Conservation (phyloP, 2,113 vertebrate genomes). For the Caracal caracal region DNA sequence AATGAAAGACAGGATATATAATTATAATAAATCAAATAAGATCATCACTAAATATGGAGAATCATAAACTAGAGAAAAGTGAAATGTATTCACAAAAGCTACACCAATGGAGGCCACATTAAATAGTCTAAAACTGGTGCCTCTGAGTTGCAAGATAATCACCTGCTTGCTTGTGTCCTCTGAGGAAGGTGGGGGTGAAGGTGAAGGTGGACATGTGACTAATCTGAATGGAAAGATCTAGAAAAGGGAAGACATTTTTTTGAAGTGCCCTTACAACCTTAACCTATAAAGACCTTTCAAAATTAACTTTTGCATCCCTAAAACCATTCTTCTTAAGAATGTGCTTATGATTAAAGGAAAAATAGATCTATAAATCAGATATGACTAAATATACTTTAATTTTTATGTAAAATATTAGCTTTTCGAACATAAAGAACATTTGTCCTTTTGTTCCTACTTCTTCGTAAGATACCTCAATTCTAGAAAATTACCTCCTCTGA, state of each 20-base stretch:
- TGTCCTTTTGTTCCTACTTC: background rate
- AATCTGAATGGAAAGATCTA: background rate
- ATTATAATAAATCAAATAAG: background rate
- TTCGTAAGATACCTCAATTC: background rate
- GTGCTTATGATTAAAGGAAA: background rate
- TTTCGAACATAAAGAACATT: background rate
- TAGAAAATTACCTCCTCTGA: background rate
- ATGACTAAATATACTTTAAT: background rate
- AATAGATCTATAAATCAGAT: background rate
- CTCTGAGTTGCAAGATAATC: background rate
- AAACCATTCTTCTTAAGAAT: background rate
- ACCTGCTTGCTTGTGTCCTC: background rate
- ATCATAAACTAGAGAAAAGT: background rate
- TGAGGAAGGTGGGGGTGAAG: background rate
- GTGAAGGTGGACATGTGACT: background rate
- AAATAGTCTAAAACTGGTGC: background rate
- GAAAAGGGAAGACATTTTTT: background rate
- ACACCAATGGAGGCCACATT: background rate
- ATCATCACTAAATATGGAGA: background rate
- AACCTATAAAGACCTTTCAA: background rate
- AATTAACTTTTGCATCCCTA: background rate
- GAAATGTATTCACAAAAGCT: background rate
- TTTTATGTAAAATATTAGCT: background rate
- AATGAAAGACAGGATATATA: background rate
- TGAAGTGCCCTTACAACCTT: background rate